A percentile compares a stretch with the other conserved stretches of the same genome.
These are phyloP conservation scores for Atherinomorus stipes DNA, from an alignment of 2,113 vertebrate species.

Conservation along the genomic window DNA sequence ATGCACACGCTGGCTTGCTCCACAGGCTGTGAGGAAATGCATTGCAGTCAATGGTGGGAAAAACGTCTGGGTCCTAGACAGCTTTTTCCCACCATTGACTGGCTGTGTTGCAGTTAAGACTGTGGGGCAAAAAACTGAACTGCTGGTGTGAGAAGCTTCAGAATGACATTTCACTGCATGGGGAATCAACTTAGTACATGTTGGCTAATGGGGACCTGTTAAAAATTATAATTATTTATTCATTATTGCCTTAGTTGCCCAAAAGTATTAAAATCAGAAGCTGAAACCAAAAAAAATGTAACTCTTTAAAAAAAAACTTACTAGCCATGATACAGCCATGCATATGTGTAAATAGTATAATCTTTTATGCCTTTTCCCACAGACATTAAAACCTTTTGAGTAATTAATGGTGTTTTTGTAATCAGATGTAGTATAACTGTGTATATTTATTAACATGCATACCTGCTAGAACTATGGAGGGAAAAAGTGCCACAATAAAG, in stretches of 20 bases:
- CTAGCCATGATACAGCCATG: background rate
- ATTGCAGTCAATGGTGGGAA: constrained; percentile 75
- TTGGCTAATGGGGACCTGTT: background rate
- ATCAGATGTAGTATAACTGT: too few species aligned
- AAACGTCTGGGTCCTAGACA: constrained; percentile 72
- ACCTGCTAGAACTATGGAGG: too few species aligned
- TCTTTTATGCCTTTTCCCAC: too few species aligned
- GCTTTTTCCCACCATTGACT: constrained; percentile 71
- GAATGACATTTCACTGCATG: constrained; percentile 11
- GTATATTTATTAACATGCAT: too few species aligned
- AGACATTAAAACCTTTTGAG: too few species aligned
- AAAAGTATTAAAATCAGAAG: too few species aligned
- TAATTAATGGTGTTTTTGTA: too few species aligned
- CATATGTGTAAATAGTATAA: background rate
- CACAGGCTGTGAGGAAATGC: constrained; percentile 60
- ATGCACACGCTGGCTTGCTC: constrained; percentile 39
- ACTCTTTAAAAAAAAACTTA: background rate
- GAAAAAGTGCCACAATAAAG: too few species aligned
- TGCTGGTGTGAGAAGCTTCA: constrained; percentile 3
- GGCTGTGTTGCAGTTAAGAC: constrained; percentile 28
- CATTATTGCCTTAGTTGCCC: background rate
- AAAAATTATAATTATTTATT: background rate
- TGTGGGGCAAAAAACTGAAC: constrained; percentile 6
- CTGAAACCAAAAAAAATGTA: too few species aligned
- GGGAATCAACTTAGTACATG: background rate